Evolutionary conservation across 92 coral and sea anemone species (phyloP).

Genomic region (Epizoanthus rinbou): DNA sequence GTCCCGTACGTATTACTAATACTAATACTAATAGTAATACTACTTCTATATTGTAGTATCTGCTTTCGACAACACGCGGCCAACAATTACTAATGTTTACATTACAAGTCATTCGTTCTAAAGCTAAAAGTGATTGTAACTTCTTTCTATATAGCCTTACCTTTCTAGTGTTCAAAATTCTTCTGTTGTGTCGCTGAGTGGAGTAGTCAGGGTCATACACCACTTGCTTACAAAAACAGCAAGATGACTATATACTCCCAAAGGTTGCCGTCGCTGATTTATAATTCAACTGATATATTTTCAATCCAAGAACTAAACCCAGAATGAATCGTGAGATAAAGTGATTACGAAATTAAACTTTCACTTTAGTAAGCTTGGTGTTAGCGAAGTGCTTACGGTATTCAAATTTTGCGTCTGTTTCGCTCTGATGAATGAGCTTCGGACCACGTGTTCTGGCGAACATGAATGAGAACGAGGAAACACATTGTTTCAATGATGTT

Average conservation of each 20-base stretch:
- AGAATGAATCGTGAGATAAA: background rate
- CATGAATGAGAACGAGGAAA: background rate
- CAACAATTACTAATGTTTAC: background rate
- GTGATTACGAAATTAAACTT: constrained; percentile 17
- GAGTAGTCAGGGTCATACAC: background rate
- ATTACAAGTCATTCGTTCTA: background rate
- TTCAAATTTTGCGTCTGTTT: constrained; percentile 1
- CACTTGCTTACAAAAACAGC: background rate
- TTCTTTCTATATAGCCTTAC: background rate
- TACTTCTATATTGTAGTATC: background rate
- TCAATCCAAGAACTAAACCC: background rate
- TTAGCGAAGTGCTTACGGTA: background rate
- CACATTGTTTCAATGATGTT: constrained; percentile 33
- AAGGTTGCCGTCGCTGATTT: background rate
- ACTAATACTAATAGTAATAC: too few relatives aligned
- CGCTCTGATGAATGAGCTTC: constrained; percentile 7
- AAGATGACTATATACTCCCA: background rate
- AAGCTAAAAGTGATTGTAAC: background rate
- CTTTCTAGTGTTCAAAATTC: constrained; percentile 19
- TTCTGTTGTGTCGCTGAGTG: constrained; percentile 3
- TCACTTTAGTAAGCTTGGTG: background rate
- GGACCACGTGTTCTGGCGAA: constrained; percentile 21
- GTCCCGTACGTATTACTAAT: too few relatives aligned
- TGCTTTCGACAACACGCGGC: constrained; percentile 2
- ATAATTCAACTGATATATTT: background rate